These are phyloP conservation scores for Limnephilus auricula DNA, from an alignment of 2,888 invertebrate species.

Conservation along the genomic window DNA sequence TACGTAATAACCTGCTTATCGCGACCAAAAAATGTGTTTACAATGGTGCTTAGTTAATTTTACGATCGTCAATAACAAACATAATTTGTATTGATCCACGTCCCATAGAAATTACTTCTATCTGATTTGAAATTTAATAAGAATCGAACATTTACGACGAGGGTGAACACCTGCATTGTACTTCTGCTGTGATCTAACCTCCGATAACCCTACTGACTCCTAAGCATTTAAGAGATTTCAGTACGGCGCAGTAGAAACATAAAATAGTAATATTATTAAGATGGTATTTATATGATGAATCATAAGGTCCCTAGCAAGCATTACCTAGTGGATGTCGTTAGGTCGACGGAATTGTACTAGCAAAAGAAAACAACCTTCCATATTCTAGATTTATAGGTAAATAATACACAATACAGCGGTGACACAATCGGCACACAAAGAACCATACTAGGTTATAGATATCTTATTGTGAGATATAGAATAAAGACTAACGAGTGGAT, in stretches of 20 bases:
- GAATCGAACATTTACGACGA: neutral
- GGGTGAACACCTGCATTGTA: neutral
- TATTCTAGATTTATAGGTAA: neutral
- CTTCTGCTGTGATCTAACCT: neutral
- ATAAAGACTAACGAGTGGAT: neutral
- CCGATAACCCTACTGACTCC: neutral
- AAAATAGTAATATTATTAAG: neutral
- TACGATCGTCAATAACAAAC: neutral
- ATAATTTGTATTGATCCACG: neutral
- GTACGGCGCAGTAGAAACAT: neutral
- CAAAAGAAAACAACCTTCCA: neutral
- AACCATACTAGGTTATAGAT: no score
- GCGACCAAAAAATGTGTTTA: neutral
- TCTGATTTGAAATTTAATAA: neutral
- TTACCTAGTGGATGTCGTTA: no score
- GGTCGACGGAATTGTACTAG: no score
- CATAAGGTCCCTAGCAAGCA: neutral
- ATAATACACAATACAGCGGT: neutral
- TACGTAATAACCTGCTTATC: neutral
- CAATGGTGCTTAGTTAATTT: neutral
- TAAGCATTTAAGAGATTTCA: neutral
- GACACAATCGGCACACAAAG: neutral
- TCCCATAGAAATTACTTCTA: neutral
- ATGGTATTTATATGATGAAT: neutral
- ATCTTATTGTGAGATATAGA: neutral